Evolutionary conservation across 1,140 invertebrate species (phyloP).

Genomic region (Aphis craccivora): DNA sequence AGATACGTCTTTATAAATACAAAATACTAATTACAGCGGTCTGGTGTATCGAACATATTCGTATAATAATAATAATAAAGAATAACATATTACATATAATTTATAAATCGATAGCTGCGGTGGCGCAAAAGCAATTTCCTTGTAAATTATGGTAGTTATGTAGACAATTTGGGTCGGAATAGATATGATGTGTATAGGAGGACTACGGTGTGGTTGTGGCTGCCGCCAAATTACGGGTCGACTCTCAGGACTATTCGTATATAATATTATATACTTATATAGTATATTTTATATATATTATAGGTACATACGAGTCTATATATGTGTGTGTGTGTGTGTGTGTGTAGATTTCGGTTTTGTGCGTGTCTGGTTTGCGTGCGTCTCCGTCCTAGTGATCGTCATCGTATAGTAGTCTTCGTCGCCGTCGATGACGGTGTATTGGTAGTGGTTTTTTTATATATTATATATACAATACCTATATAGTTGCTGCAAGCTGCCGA

Average conservation of each 20-base stretch:
- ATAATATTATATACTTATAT: neutral
- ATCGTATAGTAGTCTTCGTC: neutral
- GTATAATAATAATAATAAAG: neutral
- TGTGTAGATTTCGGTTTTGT: neutral
- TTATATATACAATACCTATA: neutral
- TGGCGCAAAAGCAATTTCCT: neutral
- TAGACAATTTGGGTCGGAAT: slow-evolving; percentile 19
- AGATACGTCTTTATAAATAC: neutral
- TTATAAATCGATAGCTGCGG: neutral
- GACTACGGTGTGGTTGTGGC: neutral
- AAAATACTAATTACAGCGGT: slow-evolving; percentile 16
- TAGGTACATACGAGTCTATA: neutral
- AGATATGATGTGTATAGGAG: neutral
- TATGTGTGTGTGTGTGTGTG: neutral
- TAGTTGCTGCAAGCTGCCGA: neutral
- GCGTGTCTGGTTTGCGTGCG: slow-evolving; percentile 49
- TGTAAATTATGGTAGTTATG: slow-evolving; percentile 10
- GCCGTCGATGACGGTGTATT: neutral
- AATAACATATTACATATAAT: neutral
- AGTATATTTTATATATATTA: too few species aligned
- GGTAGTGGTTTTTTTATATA: neutral
- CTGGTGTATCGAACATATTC: slow-evolving; percentile 7
- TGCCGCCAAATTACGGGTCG: slow-evolving; percentile 41
- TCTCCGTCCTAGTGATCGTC: neutral
- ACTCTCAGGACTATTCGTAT: neutral